phyloP scores from a whole-genome alignment of 1,140 invertebrate genomes.

The Apis florea region DNA sequence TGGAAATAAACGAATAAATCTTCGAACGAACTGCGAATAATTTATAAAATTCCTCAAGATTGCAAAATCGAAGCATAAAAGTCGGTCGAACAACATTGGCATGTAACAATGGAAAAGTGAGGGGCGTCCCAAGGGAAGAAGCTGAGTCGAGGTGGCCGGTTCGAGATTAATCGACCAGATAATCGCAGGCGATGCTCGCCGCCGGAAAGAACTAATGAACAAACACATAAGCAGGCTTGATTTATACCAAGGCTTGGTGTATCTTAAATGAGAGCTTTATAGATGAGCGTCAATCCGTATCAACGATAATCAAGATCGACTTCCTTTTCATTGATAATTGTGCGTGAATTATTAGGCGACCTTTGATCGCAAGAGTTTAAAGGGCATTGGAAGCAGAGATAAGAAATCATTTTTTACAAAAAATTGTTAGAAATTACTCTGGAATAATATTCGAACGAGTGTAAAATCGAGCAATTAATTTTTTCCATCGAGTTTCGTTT shows the following conservation, averaged over 20 bases:
- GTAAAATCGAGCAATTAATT: no score
- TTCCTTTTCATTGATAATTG: slow-evolving; percentile 26
- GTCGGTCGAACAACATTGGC: neutral
- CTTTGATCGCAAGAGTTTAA: neutral
- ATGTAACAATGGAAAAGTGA: neutral
- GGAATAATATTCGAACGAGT: no score
- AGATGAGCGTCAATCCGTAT: slow-evolving; percentile 13
- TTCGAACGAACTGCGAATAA: neutral
- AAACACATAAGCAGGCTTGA: slow-evolving; percentile 56
- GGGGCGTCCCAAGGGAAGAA: slow-evolving; percentile 19
- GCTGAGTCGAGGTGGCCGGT: slow-evolving; percentile 44
- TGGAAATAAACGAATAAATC: no score
- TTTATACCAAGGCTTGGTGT: slow-evolving; percentile 51
- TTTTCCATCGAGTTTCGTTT: no score
- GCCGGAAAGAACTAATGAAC: slow-evolving; percentile 64
- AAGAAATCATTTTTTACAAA: no score
- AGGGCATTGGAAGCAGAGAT: no score
- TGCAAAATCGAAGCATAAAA: neutral
- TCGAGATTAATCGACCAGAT: slow-evolving; percentile 62
- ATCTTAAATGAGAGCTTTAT: slow-evolving; percentile 18
- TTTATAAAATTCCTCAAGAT: neutral
- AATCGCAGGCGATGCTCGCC: slow-evolving; percentile 57
- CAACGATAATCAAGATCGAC: slow-evolving; percentile 1
- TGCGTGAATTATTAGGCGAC: neutral
- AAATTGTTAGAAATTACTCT: no score